These are phyloP conservation scores for Aporophyla nigra DNA, from an alignment of 2,888 invertebrate genomes.

Conservation along the genomic window DNA sequence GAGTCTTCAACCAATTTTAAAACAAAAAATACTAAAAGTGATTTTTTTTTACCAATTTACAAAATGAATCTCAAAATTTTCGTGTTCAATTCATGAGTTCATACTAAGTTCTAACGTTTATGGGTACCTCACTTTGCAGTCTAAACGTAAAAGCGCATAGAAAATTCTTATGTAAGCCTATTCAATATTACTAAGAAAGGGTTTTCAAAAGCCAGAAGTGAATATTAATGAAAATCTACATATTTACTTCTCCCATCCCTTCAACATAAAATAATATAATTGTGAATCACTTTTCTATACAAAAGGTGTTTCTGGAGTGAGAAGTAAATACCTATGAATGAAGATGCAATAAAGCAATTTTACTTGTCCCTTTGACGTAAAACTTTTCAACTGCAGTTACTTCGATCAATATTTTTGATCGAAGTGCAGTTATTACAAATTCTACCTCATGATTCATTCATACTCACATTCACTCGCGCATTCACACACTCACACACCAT, in stretches of 20 bases:
- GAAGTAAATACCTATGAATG: neutral
- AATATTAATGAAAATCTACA: neutral
- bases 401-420: no score
- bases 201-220: neutral
- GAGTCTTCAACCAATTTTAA: neutral
- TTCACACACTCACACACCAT: no score
- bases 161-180: neutral
- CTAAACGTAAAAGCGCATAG: neutral
- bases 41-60: no score
- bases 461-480: no score
- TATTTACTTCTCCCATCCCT: neutral
- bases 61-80: neutral
- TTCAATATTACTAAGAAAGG: neutral
- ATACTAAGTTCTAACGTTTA: neutral
- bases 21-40: neutral
- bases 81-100: neutral
- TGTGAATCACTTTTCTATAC: neutral
- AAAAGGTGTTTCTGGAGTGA: neutral
- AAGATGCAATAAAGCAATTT: neutral
- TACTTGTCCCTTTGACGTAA: neutral
- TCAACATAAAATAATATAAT: neutral
- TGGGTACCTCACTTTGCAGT: neutral
- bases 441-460: no score
- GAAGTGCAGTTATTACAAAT: no score
- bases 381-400: neutral